A percentile compares a stretch with the other conserved stretches of the same genome.
Evolutionary conservation across 2,113 vertebrate genomes (phyloP).

Genomic region (Tursiops truncatus): DNA sequence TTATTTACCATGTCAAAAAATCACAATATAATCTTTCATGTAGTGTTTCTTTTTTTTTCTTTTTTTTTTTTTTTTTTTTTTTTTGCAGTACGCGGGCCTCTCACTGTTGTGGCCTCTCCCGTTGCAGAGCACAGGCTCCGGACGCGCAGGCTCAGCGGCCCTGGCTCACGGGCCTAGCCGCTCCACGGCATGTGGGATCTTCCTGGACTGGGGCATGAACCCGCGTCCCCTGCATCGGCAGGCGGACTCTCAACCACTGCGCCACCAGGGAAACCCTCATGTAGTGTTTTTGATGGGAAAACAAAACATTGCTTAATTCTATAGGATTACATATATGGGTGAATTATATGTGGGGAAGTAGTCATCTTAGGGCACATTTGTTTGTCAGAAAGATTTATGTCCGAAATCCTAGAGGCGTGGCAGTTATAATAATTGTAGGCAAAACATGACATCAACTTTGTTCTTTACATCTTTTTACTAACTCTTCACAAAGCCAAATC

Average conservation of each 20-base stretch:
- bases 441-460: conserved; percentile 25
- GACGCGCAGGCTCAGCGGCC: too few relatives aligned
- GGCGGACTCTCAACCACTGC: too few relatives aligned
- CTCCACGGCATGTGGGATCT: too few relatives aligned
- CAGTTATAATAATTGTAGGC: background rate
- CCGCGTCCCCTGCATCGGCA: too few relatives aligned
- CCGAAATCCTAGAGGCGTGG: background rate
- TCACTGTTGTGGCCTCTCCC: too few relatives aligned
- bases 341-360: background rate
- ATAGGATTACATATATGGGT: background rate
- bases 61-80: background rate
- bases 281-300: conserved; percentile 34
- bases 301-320: conserved; percentile 15
- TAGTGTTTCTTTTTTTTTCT: background rate
- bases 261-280: background rate
- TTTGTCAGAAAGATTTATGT: conserved; percentile 48
- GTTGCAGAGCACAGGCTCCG: too few relatives aligned
- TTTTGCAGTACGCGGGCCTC: too few relatives aligned
- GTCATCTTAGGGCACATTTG: background rate
- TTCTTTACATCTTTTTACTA: conserved; percentile 38
- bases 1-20: conserved; percentile 15
- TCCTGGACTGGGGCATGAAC: too few relatives aligned
- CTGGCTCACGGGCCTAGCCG: too few relatives aligned
- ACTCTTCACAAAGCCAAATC: conserved; percentile 39
- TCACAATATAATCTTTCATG: conserved; percentile 27